A percentile compares a stretch with the other conserved stretches of the same genome.
Evolutionary conservation across 2,888 invertebrate genomes (phyloP).

Genomic region (Drosophila nr. fundita): DNA sequence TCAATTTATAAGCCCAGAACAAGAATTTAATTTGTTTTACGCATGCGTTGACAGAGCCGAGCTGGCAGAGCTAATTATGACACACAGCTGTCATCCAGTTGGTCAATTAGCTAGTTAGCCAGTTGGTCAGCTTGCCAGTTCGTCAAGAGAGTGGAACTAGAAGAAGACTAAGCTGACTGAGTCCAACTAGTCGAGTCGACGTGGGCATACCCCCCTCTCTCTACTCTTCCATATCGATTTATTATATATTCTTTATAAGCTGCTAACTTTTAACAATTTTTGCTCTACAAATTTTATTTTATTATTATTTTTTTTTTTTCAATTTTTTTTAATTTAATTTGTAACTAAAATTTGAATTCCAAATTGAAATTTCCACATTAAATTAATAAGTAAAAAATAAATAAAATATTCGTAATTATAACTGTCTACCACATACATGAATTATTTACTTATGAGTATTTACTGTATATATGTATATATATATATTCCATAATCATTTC

Average conservation of each 20-base stretch:
- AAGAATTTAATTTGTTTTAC: slow-evolving; percentile 38
- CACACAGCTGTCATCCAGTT: slow-evolving; percentile 21
- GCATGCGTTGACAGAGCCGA: slow-evolving; percentile 24
- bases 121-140: not conserved
- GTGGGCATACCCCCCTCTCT: not conserved
- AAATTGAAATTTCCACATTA: not conserved
- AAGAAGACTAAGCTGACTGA: not conserved
- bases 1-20: slow-evolving; percentile 19
- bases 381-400: not conserved
- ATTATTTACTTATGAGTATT: too few species aligned
- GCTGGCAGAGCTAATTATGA: slow-evolving; percentile 36
- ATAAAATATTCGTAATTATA: not conserved
- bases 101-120: not conserved
- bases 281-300: not conserved
- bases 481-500: not conserved
- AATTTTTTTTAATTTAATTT: not conserved
- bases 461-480: too few species aligned
- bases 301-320: not conserved
- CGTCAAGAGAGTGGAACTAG: not conserved
- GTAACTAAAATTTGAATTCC: not conserved
- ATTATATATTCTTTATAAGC: not conserved
- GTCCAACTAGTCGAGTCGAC: not conserved
- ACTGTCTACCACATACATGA: too few species aligned
- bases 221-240: not conserved
- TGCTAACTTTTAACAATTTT: not conserved